Base-by-base conservation (phyloP, 1,140 invertebrate genomes). In the Heliconius congener region DNA sequence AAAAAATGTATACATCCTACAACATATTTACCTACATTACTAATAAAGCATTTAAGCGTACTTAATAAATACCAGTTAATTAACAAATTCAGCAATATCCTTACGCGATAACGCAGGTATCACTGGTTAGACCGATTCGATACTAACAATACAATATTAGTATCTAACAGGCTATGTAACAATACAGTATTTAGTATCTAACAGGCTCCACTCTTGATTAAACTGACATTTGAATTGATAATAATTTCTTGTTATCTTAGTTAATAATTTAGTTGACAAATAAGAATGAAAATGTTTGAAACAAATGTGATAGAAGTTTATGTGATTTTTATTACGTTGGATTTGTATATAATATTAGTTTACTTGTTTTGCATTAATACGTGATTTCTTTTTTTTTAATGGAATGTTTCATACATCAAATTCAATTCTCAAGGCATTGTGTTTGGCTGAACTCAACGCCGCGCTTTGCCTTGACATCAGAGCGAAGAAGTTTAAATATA, bases 11-110 rank as follows among this genome's bases (percentile, higher is more conserved):
- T 6, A 6, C 34, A 37, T 37, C 34, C 4, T 37, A 37, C 34
- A 37, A 0, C 0, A 16, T 16, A 46, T 46, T 60, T 60, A 13
- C 23, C n/a, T 11, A 0, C 1, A 60, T 8, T 11, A 11, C 18
- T 30, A 18, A 66, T 16, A 86, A 86, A 84, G 82, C 71, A 70
- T 42, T 76, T 83, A 78, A 83, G 71, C 82, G 77, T 77, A 79
- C 82, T 84, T 79, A 78, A 83, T 74, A 78, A 74, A 80, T 76
- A 82, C 50, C 70, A 66, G 81, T 79, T 84, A 82, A 84, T 85
- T 85, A 85, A 84, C 83, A 60, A 81, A 83, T 83, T 85, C 80
- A 81, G 84, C 66, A 42, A 74, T 81, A 81, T 81, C 77, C 42
- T 37, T 73, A 74, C 79, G 71, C 77, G 79, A 81, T 81, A 79